Base-by-base conservation (phyloP, 1,140 invertebrate species). In the Lordiphosa stackelbergi region DNA sequence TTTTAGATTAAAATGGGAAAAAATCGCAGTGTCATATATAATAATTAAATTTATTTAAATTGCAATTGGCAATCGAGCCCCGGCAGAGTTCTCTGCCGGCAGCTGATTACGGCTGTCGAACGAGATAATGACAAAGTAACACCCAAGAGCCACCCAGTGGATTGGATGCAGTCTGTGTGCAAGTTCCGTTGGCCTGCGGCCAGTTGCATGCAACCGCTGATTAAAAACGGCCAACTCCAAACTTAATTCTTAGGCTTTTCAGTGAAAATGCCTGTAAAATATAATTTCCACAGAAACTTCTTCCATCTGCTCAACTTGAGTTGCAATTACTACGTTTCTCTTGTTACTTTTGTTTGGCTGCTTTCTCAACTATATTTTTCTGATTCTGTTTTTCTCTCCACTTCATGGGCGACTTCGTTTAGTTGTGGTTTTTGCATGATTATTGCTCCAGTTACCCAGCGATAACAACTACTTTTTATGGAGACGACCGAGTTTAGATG, bases 341-440 rank as follows among this genome's bases (percentile, higher is more conserved):
- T 69, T 61, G 45, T 58, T 77, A 41, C 52, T 48, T 68, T 28
- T 42, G 12, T 41, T 69, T 53, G 11, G 37, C 35, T 53, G 34
- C 66, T 60, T 42, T 61, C 46, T 53, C 28, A 45, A 47, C 49
- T 48, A 57, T 34, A 38, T 56, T 46, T n/a, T 53, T 47, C n/a
- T n/a, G n/a, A n/a, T n/a, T 54, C 58, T 54, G 56, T 47, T 38
- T 11, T 57, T 61, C 45, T 68, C 31, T 47, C 59, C 36, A 64
- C 74, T 79, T 79, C 75, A 74, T 69, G 74, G 66, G 59, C 75
- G 74, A 78, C 73, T 78, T 78, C 70, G 74, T 73, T 78, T 74
- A 78, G 79, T 74, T 81, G 70, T 69, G 60, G 57, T 74, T 63
- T 66, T 70, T 78, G 74, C 74, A 74, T 78, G 75, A 78, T 74